These are phyloP conservation scores for Alectoris magna DNA, from an alignment of 2,797 vertebrate genomes.

Conservation along the genomic window DNA sequence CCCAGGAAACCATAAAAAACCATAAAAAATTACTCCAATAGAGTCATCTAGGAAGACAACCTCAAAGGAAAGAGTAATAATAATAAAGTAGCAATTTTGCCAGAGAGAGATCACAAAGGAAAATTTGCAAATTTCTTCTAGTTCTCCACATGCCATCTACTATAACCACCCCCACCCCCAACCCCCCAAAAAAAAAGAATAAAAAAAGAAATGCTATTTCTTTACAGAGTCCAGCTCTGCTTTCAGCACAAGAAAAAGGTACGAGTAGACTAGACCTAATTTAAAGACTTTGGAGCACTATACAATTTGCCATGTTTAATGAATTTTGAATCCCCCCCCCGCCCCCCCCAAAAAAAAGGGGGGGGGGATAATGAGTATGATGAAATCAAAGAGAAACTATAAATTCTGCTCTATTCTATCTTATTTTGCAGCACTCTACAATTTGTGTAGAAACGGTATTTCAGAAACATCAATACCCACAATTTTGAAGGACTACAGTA, in stretches of 20 bases:
- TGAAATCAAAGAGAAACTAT: neutral
- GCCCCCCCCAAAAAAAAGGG: neutral
- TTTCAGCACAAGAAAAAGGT: neutral
- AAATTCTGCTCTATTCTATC: neutral
- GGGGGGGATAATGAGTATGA: neutral
- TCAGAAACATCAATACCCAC: neutral
- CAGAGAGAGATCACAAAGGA: neutral
- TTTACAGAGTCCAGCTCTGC: neutral
- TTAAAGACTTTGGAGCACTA: neutral
- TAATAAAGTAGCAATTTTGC: neutral
- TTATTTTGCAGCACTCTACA: neutral
- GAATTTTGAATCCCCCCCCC: neutral
- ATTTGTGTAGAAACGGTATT: neutral
- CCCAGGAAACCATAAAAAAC: conserved; percentile 12
- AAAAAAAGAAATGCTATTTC: neutral
- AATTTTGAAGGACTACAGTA: neutral
- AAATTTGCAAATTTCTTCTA: neutral
- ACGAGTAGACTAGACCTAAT: neutral
- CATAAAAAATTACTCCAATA: neutral
- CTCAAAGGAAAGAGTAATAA: neutral
- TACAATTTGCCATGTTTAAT: neutral
- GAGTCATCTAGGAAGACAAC: neutral
- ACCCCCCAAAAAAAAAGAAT: neutral
- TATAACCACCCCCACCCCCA: too few species aligned
- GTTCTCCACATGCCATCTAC: neutral